Conservation (phyloP, 2,888 invertebrate genomes). For the Cheilosia urbana region DNA sequence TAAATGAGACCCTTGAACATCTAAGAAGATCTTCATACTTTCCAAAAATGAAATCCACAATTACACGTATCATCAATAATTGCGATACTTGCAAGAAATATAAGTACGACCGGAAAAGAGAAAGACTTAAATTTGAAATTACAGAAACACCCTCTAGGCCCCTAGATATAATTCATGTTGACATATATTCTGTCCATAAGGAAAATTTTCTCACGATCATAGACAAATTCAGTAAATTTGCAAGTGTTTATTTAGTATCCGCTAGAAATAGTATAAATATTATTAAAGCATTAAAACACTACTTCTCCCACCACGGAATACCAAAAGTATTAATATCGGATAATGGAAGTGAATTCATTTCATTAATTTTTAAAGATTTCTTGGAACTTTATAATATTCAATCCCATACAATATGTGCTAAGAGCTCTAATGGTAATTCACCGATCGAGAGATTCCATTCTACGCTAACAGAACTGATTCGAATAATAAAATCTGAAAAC, state of each 20-base stretch:
- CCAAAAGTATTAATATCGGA: constrained; percentile 54
- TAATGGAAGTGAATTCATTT: constrained; percentile 54
- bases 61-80: constrained; percentile 35
- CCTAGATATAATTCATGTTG: constrained; percentile 34
- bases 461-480: constrained; percentile 50
- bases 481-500: constrained; percentile 55
- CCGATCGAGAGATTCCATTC: constrained; percentile 65
- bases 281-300: constrained; percentile 48
- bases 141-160: constrained; percentile 58
- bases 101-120: constrained; percentile 68
- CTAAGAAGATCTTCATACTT: constrained; percentile 55
- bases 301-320: constrained; percentile 50
- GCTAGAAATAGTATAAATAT: constrained; percentile 59
- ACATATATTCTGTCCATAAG: constrained; percentile 31
- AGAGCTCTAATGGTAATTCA: constrained; percentile 59
- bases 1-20: constrained; percentile 43
- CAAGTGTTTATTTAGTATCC: constrained; percentile 39
- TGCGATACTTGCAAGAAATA: constrained; percentile 52
- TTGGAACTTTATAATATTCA: constrained; percentile 37
- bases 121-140: constrained; percentile 29
- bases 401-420: constrained; percentile 43
- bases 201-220: constrained; percentile 36
- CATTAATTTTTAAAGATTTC: constrained; percentile 38
- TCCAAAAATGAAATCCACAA: constrained; percentile 50
- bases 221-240: constrained; percentile 56